Evolutionary conservation across 2,113 vertebrate genomes (phyloP).

Genomic region (Rhinoptilus africanus): DNA sequence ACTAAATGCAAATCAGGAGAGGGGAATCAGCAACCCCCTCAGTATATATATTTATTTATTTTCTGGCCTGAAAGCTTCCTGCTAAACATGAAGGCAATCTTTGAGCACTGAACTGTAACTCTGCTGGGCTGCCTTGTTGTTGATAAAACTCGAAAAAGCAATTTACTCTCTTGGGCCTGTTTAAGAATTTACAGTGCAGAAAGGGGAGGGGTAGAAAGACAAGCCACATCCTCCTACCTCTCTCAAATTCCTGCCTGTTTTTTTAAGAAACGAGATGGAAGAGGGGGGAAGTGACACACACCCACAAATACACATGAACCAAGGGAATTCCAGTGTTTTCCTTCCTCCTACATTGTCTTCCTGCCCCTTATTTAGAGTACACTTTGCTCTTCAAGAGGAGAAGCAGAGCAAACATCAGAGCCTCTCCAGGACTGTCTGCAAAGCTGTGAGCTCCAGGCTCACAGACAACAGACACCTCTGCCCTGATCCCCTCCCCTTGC

Average conservation of each 20-base stretch:
- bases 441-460: neutral
- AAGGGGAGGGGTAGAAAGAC: neutral
- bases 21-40: neutral
- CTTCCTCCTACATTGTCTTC: neutral
- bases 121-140: neutral
- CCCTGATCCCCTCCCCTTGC: neutral
- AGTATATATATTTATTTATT: neutral
- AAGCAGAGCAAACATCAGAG: neutral
- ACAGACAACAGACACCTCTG: neutral
- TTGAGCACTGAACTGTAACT: constrained; percentile 36
- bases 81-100: neutral
- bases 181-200: constrained; percentile 26
- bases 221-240: neutral
- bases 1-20: neutral
- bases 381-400: neutral
- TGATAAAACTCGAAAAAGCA: constrained; percentile 53
- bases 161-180: constrained; percentile 12
- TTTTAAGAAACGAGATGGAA: neutral
- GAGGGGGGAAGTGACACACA: neutral
- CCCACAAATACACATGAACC: neutral
- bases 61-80: neutral
- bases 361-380: neutral
- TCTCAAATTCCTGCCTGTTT: neutral
- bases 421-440: neutral
- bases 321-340: neutral